A percentile compares a stretch with the other conserved stretches of the same genome.
Conservation (phyloP, 2,113 vertebrate species). For the Percopsis transmontana region DNA sequence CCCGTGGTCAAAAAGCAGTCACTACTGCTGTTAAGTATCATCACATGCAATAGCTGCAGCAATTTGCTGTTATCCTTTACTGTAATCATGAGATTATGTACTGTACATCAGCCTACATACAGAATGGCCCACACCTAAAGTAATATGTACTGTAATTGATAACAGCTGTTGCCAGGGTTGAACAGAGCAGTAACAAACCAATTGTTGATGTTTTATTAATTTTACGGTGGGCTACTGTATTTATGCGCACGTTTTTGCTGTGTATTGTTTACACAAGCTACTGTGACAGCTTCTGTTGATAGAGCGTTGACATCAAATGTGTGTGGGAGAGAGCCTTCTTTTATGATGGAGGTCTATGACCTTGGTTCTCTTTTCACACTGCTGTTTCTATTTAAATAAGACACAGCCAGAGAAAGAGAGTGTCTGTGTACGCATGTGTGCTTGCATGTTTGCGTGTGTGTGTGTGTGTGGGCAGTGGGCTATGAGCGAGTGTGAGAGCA, state of each 20-base stretch:
- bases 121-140: too few relatives aligned
- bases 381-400: slow-evolving; percentile 17
- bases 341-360: slow-evolving; percentile 14
- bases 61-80: too few relatives aligned
- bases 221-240: neutral
- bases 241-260: slow-evolving; percentile 4
- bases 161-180: too few relatives aligned
- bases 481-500: slow-evolving; percentile 7
- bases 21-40: too few relatives aligned
- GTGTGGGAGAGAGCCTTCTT: slow-evolving; percentile 6
- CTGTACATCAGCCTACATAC: too few relatives aligned
- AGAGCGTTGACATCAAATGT: slow-evolving; percentile 1
- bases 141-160: too few relatives aligned
- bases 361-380: slow-evolving; percentile 42
- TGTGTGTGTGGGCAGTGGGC: neutral
- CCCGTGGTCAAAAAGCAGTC: too few relatives aligned
- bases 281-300: slow-evolving; percentile 23
- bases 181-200: too few relatives aligned
- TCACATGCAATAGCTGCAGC: too few relatives aligned
- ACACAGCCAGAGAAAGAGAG: slow-evolving; percentile 13
- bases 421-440: slow-evolving; percentile 23
- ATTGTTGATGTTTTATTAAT: neutral
- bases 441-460: slow-evolving; percentile 18
- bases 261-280: slow-evolving; percentile 14
- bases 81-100: too few relatives aligned